Conservation (phyloP, 1,140 invertebrate genomes). For the Hormaphis cornu region DNA sequence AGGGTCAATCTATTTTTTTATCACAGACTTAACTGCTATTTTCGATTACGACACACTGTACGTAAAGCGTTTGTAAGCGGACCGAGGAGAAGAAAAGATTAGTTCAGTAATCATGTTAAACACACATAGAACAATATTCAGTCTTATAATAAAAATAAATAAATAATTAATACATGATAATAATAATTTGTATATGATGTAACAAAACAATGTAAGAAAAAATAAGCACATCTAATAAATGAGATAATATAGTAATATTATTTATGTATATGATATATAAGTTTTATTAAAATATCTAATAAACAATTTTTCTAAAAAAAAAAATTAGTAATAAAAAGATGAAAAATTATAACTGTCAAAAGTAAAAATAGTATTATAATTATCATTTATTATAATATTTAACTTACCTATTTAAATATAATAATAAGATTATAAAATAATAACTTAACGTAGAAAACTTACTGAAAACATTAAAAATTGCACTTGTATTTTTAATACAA, state of each 20-base stretch:
- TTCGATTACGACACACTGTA: not conserved
- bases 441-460: constrained; percentile 20
- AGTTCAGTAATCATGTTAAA: constrained; percentile 14
- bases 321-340: constrained; percentile 20
- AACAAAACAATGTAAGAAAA: constrained; percentile 31
- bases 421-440: constrained; percentile 1
- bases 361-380: constrained; percentile 14
- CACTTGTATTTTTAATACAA: constrained; percentile 20
- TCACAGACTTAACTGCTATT: not conserved
- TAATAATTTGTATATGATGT: constrained; percentile 29
- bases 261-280: constrained; percentile 20
- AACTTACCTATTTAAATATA: constrained; percentile 2
- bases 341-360: constrained; percentile 23
- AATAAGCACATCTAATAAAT: constrained; percentile 30
- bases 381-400: constrained; percentile 14
- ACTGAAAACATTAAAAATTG: constrained; percentile 10
- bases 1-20: too few relatives aligned
- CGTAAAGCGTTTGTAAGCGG: not conserved
- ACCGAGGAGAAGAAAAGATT: not conserved
- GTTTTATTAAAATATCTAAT: constrained; percentile 14
- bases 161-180: constrained; percentile 32
- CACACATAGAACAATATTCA: constrained; percentile 31
- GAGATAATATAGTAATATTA: constrained; percentile 31
- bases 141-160: constrained; percentile 33
- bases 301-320: constrained; percentile 29